A percentile compares a stretch with the other conserved stretches of the same genome.
Evolutionary conservation across 37 sponge, comb jelly and placozoan genomes (phyloP).

Genomic region (Tethya wilhelma): DNA sequence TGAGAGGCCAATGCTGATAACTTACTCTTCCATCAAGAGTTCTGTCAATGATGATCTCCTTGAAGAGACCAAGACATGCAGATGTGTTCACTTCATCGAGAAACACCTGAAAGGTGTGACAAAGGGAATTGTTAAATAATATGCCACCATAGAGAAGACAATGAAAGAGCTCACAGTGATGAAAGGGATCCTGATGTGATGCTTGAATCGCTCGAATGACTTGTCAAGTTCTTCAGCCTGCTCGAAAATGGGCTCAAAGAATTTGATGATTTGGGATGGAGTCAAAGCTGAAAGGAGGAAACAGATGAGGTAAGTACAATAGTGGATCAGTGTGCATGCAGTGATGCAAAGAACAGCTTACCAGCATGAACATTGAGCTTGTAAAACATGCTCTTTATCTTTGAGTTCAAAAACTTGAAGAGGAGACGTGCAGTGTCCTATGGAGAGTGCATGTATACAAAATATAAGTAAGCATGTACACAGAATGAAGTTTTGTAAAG

Average conservation of each 20-base stretch:
- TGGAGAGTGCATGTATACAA: neutral
- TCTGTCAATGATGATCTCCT: slow-evolving; percentile 85
- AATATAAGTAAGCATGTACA: neutral
- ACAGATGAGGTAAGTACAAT: neutral
- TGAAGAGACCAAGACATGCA: slow-evolving; percentile 88
- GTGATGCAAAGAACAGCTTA: slow-evolving; percentile 1
- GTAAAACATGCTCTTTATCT: slow-evolving; percentile 69
- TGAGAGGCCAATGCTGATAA: too few species aligned
- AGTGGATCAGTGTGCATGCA: neutral
- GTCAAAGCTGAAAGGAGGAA: slow-evolving; percentile 36
- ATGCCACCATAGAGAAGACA: neutral
- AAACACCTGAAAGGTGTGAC: slow-evolving; percentile 52
- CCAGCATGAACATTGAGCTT: slow-evolving; percentile 91
- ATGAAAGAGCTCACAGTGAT: slow-evolving; percentile 56
- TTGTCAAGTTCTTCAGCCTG: slow-evolving; percentile 34
- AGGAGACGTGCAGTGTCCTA: slow-evolving; percentile 60
- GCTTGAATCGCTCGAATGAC: slow-evolving; percentile 9
- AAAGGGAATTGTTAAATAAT: neutral
- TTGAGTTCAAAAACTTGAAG: slow-evolving; percentile 41
- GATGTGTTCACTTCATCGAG: slow-evolving; percentile 93
- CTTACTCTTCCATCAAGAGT: slow-evolving; percentile 74
- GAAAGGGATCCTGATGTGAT: slow-evolving; percentile 27
- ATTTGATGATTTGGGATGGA: slow-evolving; percentile 46
- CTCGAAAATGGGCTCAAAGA: slow-evolving; percentile 53
- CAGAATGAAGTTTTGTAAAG: neutral